Evolutionary conservation across 2,888 invertebrate genomes (phyloP).

Genomic region (Perithous albicinctus): DNA sequence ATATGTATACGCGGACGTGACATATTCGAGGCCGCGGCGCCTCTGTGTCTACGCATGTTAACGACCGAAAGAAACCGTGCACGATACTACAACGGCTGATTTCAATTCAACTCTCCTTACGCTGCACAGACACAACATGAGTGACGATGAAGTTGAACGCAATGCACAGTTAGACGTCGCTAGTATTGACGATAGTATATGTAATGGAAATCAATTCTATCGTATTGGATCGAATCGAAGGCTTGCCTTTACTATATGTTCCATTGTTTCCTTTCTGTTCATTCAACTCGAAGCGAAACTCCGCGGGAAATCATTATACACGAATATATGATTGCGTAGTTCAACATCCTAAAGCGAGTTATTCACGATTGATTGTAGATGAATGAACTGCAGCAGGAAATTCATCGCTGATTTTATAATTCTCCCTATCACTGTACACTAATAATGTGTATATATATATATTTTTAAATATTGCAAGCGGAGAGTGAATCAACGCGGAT

Average conservation of each 20-base stretch:
- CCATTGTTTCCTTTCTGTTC: conserved; percentile 52
- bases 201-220: conserved; percentile 27
- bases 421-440: background rate
- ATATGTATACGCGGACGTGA: conserved; percentile 35
- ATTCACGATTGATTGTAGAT: conserved; percentile 48
- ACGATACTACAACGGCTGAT: conserved; percentile 23
- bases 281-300: conserved; percentile 41
- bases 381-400: conserved; percentile 1
- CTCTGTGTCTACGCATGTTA: conserved; percentile 45
- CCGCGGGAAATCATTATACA: conserved; percentile 39
- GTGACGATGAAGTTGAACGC: conserved; percentile 1
- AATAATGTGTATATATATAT: no score
- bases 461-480: background rate
- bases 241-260: background rate
- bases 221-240: conserved; percentile 15
- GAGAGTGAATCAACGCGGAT: background rate
- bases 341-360: conserved; percentile 33
- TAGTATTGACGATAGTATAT: conserved; percentile 10
- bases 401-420: background rate
- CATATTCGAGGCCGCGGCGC: conserved; percentile 40
- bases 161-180: conserved; percentile 22
- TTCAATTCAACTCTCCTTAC: conserved; percentile 27
- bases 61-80: conserved; percentile 12
- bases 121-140: conserved; percentile 11
- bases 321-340: conserved; percentile 34